Base-by-base conservation (phyloP, 2,888 invertebrate genomes). In the Dicyrtoma fusca region DNA sequence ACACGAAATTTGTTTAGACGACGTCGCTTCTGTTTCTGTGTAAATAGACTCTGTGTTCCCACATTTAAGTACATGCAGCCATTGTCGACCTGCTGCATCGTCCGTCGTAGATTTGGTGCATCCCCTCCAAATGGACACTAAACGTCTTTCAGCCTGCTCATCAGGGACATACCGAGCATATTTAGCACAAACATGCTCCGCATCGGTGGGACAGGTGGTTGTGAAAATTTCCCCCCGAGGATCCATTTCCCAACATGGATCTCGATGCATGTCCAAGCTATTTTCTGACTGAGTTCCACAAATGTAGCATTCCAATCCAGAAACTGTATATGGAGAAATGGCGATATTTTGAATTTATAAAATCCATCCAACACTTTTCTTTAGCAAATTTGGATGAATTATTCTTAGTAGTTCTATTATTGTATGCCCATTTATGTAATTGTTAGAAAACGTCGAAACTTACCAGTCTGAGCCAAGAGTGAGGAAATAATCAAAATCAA, bases 171-270 rank as follows among this genome's bases (percentile, higher is more conserved):
- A 8, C 34, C 8, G 4, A 34, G 34, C 8, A 34, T 34, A 34
- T 34, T 61, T 61, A 44, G 21, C 34, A 42, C 61, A 61, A 6
- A 61, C n/a, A 8, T 34, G n/a, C 6, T 53, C 53, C 34, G 34
- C 3, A 10, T 61, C 61, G 17, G 61, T 19, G 17, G 19, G n/a
- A 61, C 61, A 61, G 19, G 42, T 5, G 1, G 17, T 11, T 5
- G n/a, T 17, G 42, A 14, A 42, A 3, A 17, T 2, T 34, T 42
- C 61, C 17, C 2, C 21, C 6, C 0, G 4, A 1, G 66, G 34
- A n/a, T 66, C 53, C 11, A 19, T 26, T 49, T 53, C 66, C 34
- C 51, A 42, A 55, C 66, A 66, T 13, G 66, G 66, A 21, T 66
- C 66, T 19, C 19, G 53, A 14, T 14, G 2, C 34, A 66, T 53